These are phyloP conservation scores for Drosophila sulfurigaster DNA, from an alignment of 1,140 invertebrate genomes.

Conservation along the genomic window DNA sequence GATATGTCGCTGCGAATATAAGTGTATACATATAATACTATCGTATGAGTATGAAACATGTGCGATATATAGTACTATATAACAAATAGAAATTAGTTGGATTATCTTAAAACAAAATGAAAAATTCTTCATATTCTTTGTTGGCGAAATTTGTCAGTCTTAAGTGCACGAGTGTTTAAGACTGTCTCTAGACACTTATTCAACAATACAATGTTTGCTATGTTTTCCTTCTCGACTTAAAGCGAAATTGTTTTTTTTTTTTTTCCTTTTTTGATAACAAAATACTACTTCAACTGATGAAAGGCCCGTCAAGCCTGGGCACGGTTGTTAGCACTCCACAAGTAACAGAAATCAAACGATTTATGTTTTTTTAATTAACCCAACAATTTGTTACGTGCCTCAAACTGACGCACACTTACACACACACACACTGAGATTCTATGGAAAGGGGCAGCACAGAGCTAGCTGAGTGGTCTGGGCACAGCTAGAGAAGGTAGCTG, in stretches of 20 bases:
- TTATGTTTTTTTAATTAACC: slow-evolving; percentile 85
- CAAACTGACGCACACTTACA: slow-evolving; percentile 65
- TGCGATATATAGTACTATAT: too few relatives aligned
- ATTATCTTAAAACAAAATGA: too few relatives aligned
- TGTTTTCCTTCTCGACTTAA: not conserved
- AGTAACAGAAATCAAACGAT: slow-evolving; percentile 77
- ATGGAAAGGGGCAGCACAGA: not conserved
- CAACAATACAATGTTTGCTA: not conserved
- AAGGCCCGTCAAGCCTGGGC: slow-evolving; percentile 64
- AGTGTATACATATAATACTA: too few relatives aligned
- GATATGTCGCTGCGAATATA: too few relatives aligned
- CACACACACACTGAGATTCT: not conserved
- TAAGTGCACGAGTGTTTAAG: too few relatives aligned
- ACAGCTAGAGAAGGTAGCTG: slow-evolving; percentile 6
- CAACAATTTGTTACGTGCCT: slow-evolving; percentile 84
- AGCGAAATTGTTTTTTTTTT: slow-evolving; percentile 52
- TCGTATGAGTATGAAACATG: too few relatives aligned
- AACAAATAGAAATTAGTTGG: too few relatives aligned
- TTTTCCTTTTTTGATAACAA: slow-evolving; percentile 43
- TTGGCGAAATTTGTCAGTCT: too few relatives aligned
- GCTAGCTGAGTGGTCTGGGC: not conserved
- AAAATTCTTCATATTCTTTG: too few relatives aligned
- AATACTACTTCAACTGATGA: slow-evolving; percentile 61
- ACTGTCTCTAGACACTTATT: too few relatives aligned
- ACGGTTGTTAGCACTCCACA: slow-evolving; percentile 58